Conservation (phyloP, 2,113 vertebrate species). For the Pangasianodon hypophthalmus region DNA sequence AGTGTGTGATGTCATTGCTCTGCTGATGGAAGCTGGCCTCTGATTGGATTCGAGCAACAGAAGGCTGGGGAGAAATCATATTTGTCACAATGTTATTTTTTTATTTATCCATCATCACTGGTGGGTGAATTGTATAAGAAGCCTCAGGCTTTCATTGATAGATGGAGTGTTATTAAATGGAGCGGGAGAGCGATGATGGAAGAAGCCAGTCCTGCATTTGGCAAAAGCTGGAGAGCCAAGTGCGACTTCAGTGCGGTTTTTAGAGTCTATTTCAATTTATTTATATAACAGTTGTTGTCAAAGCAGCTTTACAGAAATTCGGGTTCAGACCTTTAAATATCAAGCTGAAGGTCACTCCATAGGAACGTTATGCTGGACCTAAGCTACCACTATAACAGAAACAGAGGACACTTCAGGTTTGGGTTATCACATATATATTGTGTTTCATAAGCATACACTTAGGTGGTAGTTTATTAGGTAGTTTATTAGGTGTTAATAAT, state of each 20-base stretch:
- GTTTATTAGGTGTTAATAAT: neutral
- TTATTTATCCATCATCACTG: neutral
- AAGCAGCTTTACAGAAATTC: neutral
- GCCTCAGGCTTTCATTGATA: conserved; percentile 24
- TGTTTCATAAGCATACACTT: neutral
- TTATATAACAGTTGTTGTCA: neutral
- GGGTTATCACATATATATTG: neutral
- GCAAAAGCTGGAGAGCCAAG: conserved; percentile 11
- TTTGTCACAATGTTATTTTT: conserved; percentile 27
- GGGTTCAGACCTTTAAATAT: neutral
- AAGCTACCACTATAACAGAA: too few relatives aligned
- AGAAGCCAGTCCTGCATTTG: conserved; percentile 22
- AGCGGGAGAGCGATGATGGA: conserved; percentile 15
- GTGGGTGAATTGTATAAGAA: conserved; percentile 7
- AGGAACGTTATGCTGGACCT: neutral
- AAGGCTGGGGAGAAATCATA: conserved; percentile 15
- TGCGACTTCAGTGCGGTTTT: neutral
- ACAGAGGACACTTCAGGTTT: neutral
- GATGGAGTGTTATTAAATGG: conserved; percentile 29
- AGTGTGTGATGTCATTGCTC: conserved; percentile 22
- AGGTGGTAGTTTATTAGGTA: neutral
- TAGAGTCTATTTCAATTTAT: neutral
- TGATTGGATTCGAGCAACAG: conserved; percentile 7
- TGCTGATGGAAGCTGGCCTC: neutral
- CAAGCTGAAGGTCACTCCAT: neutral